phyloP scores from a whole-genome alignment of 2,888 invertebrate species.

The Amphiduros pacificus region DNA sequence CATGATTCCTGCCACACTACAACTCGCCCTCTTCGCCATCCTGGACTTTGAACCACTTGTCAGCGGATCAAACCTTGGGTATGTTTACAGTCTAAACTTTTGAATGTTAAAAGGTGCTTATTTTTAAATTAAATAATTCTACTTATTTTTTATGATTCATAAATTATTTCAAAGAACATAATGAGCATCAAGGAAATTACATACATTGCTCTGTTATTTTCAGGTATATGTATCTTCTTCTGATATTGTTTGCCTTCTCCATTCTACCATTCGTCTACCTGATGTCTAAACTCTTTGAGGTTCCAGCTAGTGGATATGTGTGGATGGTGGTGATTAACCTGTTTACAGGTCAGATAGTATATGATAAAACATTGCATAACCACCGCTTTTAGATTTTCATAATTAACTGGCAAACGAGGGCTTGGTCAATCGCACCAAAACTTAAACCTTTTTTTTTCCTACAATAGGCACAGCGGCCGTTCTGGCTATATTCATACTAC shows the following conservation, averaged over 20 bases:
- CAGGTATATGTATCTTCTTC: constrained; percentile 61
- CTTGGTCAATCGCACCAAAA: too few species aligned
- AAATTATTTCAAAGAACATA: too few species aligned
- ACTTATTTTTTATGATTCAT: too few species aligned
- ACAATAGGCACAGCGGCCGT: constrained; percentile 72
- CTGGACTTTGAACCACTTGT: constrained; percentile 69
- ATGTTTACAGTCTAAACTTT: too few species aligned
- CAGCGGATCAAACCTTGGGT: constrained; percentile 13
- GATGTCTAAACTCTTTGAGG: constrained; percentile 69
- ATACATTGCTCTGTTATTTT: too few species aligned
- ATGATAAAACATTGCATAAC: too few species aligned
- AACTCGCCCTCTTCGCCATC: constrained; percentile 68
- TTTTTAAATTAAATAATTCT: too few species aligned
- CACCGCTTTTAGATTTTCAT: too few species aligned
- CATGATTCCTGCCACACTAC: constrained; percentile 64
- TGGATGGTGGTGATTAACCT: constrained; percentile 73
- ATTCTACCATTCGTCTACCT: constrained; percentile 76
- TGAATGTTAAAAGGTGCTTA: too few species aligned
- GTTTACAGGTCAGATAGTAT: constrained; percentile 67
- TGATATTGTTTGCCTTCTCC: constrained; percentile 72
- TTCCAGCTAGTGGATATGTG: constrained; percentile 77
- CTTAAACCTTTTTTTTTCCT: not conserved
- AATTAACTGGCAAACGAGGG: too few species aligned
- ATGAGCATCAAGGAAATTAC: too few species aligned
- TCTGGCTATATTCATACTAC: constrained; percentile 71